A percentile compares a stretch with the other conserved stretches of the same genome.
phyloP scores from a whole-genome alignment of 2,113 vertebrate genomes.

The Dicerorhinus sumatrensis region DNA sequence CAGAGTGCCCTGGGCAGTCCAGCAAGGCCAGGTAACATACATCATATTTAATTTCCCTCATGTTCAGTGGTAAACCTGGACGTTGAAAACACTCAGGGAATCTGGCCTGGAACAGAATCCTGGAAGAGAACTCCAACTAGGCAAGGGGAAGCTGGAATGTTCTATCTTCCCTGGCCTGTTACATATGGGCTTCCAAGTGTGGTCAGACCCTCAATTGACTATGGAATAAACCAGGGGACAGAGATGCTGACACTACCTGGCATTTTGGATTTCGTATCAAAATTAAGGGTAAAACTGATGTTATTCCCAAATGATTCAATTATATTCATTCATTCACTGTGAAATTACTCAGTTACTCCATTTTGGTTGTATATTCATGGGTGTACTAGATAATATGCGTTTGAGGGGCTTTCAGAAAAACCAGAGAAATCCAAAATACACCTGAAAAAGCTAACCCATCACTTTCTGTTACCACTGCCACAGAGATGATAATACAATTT shows the following conservation, averaged over 20 bases:
- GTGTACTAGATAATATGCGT: not conserved
- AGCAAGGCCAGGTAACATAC: not conserved
- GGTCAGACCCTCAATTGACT: not conserved
- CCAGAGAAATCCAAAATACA: not conserved
- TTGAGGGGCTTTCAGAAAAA: not conserved
- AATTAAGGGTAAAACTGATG: not conserved
- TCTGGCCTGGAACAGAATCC: not conserved
- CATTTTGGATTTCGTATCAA: not conserved
- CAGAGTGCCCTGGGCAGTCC: not conserved
- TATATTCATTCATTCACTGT: not conserved
- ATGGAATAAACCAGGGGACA: not conserved
- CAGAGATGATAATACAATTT: not conserved
- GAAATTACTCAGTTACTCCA: not conserved
- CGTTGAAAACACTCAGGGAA: not conserved
- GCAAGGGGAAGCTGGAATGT: not conserved
- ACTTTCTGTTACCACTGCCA: not conserved
- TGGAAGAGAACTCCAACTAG: not conserved
- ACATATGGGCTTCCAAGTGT: not conserved
- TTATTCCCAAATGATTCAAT: not conserved
- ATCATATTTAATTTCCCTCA: not conserved
- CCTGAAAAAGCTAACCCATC: not conserved
- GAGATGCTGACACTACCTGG: too few relatives aligned
- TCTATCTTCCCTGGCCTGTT: not conserved
- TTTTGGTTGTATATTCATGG: not conserved
- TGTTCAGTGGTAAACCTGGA: not conserved